Conservation (phyloP, 2,888 invertebrate species). For the Drosophila paranaensis region DNA sequence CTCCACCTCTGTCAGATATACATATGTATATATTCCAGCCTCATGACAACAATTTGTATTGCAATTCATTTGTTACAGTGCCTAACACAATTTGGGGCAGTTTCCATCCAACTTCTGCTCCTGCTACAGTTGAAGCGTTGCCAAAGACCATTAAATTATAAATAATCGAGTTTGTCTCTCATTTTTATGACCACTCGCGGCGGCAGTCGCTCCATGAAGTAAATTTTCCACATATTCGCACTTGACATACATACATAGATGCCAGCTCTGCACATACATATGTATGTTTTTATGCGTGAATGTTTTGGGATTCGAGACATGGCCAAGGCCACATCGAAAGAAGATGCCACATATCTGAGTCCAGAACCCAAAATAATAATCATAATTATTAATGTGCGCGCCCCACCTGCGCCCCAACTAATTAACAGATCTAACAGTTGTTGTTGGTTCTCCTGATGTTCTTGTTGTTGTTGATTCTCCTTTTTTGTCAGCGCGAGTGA, state of each 20-base stretch:
- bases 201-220: slow-evolving; percentile 16
- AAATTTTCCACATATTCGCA: slow-evolving; percentile 32
- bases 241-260: slow-evolving; percentile 73
- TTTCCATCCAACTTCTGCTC: slow-evolving; percentile 11
- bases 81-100: slow-evolving; percentile 5
- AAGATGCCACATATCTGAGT: slow-evolving; percentile 20
- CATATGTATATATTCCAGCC: not conserved
- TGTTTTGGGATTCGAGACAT: slow-evolving; percentile 29
- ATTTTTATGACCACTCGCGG: slow-evolving; percentile 27
- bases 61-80: not conserved
- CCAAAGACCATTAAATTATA: slow-evolving; percentile 30
- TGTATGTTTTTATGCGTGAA: slow-evolving; percentile 61
- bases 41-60: slow-evolving; percentile 14
- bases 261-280: not conserved
- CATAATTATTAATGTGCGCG: slow-evolving; percentile 7
- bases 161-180: slow-evolving; percentile 17
- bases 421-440: slow-evolving; percentile 39
- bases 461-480: not conserved
- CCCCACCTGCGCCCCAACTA: slow-evolving; percentile 43
- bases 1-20: not conserved
- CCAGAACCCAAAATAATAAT: slow-evolving; percentile 21
- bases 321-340: slow-evolving; percentile 41
- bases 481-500: slow-evolving; percentile 18
- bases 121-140: slow-evolving; percentile 30
- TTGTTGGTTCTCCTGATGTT: not conserved